A percentile compares a stretch with the other conserved stretches of the same genome.
Evolutionary conservation across 2,888 invertebrate genomes (phyloP).

Genomic region (Apotomis capreana): DNA sequence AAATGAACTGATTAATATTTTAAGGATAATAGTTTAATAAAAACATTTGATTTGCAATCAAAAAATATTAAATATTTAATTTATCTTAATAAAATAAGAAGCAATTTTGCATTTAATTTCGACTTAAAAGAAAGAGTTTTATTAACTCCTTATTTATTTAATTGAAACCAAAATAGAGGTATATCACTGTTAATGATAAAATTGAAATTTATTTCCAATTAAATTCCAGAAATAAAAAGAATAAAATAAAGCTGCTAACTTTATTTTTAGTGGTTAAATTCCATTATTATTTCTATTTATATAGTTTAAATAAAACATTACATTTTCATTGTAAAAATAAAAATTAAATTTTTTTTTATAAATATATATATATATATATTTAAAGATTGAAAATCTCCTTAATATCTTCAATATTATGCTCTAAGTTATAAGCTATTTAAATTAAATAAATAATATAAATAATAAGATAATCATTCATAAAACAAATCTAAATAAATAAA

Average conservation of each 20-base stretch:
- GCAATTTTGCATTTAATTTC: conserved; percentile 80
- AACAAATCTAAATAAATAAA: no score
- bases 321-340: conserved; percentile 86
- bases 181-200: conserved; percentile 86
- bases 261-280: conserved; percentile 80
- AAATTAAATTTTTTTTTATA: conserved; percentile 64
- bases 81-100: conserved; percentile 81
- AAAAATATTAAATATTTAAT: conserved; percentile 65
- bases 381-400: conserved; percentile 63
- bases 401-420: conserved; percentile 75
- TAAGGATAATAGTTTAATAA: conserved; percentile 68
- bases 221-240: conserved; percentile 76
- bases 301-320: conserved; percentile 86
- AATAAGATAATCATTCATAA: no score
- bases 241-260: conserved; percentile 86
- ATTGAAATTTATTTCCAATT: conserved; percentile 83
- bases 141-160: conserved; percentile 79
- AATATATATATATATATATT: no score
- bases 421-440: conserved; percentile 69
- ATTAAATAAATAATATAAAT: no score
- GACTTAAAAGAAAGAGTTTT: conserved; percentile 74
- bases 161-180: conserved; percentile 85
- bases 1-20: conserved; percentile 66
- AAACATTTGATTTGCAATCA: conserved; percentile 75
- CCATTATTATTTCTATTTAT: conserved; percentile 82